Base-by-base conservation (phyloP, 2,888 invertebrate species). In the Rhogogaster chlorosoma region DNA sequence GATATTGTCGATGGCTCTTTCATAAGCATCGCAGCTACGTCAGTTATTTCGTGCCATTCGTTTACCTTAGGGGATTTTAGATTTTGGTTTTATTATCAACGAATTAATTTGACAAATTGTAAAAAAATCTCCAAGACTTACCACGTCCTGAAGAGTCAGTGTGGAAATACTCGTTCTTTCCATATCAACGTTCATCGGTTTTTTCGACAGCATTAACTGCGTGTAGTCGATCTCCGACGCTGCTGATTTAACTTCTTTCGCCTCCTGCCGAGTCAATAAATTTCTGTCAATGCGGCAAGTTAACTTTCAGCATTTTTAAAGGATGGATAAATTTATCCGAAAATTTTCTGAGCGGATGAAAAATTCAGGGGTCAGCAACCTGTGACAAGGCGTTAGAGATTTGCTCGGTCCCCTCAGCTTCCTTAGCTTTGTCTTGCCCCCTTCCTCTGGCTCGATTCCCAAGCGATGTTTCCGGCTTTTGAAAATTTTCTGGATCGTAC, bases 1-100 rank as follows among this genome's bases (percentile, higher is more conserved):
- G 89, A 90, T 22, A 86, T 87, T 7, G 89, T 86, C 0, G 92
- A 92, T 2, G 92, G 91, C 75, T 90, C 88, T 78, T 88, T 90
- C 91, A 91, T 91, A 15, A 93, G 87, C 89, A 90, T 90, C 61
- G 88, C 90, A 1, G 91, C 90, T 45, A 91, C 88, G 3, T 92
- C 92, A n/a, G 92, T 92, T 75, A 92, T 91, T 86, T 92, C 92
- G 26, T 92, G 92, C 93, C 93, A 93, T 42, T 92, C 88, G 84
- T 91, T 92, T 22, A 92, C 87, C 93, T 93, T 45, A 32, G 22
- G 32, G 49, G n/a, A 49, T 53, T 53, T n/a, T 7, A 9, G 12
- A 5, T 12, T 0, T 15, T 49, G 29, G 4, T 45, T 32, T 15
- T 45, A 7, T 6, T 4, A 32, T 67, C 15, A 18, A 12, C 2